phyloP scores from a whole-genome alignment of 2,797 vertebrate species.

The Agapornis canus region DNA sequence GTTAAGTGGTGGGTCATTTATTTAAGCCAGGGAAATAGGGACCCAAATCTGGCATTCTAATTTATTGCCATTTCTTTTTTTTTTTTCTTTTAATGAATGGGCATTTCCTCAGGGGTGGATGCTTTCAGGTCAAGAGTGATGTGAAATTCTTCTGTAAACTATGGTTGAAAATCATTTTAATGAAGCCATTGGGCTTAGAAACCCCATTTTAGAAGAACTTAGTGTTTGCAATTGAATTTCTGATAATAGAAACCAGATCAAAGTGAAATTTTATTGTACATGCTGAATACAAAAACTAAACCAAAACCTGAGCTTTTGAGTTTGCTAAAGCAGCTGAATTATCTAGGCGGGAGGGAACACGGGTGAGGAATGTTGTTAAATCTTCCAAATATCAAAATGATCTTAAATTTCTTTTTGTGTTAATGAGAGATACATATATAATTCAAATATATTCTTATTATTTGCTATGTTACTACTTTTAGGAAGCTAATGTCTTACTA shows the following conservation, averaged over 20 bases:
- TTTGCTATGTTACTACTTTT: not conserved
- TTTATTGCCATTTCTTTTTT: not conserved
- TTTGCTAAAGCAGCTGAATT: not conserved
- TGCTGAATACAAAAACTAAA: not conserved
- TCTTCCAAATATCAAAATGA: not conserved
- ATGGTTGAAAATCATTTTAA: not conserved
- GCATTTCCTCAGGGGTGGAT: fast-evolving
- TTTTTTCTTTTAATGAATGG: not conserved
- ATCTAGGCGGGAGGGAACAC: not conserved
- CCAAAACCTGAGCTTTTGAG: not conserved
- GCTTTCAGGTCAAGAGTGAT: not conserved
- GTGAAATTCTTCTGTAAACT: not conserved
- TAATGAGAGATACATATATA: not conserved
- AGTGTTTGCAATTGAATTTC: not conserved
- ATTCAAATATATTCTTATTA: not conserved
- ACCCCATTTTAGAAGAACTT: not conserved
- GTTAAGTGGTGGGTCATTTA: not conserved
- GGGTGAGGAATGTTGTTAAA: not conserved
- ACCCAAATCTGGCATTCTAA: not conserved
- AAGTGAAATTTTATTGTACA: not conserved
- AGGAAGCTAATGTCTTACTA: not conserved
- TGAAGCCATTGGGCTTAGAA: not conserved
- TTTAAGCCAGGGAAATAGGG: not conserved
- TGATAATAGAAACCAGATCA: not conserved
- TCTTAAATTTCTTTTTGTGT: not conserved